Evolutionary conservation across 2,888 invertebrate genomes (phyloP).

Genomic region (Catocala sponsa): DNA sequence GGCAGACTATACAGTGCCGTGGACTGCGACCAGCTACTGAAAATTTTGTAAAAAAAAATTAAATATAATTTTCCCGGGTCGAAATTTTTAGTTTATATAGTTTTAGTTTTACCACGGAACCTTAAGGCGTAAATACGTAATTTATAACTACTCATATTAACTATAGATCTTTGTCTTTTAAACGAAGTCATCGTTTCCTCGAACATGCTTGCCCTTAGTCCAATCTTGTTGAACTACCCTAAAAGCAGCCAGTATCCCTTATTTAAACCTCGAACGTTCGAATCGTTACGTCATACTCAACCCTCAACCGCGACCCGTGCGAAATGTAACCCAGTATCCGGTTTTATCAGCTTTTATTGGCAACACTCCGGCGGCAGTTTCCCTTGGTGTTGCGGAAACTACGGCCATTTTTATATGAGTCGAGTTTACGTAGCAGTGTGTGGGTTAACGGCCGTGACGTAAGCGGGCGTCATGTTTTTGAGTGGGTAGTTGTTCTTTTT

Average conservation of each 20-base stretch:
- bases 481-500: conserved; percentile 6
- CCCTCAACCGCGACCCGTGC: conserved; percentile 32
- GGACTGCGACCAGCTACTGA: too few relatives aligned
- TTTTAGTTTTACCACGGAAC: too few relatives aligned
- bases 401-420: conserved; percentile 50
- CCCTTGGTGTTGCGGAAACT: conserved; percentile 49
- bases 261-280: conserved; percentile 14
- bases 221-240: neutral
- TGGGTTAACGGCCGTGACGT: conserved; percentile 36
- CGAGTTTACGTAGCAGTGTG: conserved; percentile 33
- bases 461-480: conserved; percentile 11
- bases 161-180: too few relatives aligned
- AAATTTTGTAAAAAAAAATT: too few relatives aligned
- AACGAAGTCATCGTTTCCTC: neutral
- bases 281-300: conserved; percentile 30
- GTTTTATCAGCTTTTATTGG: conserved; percentile 59
- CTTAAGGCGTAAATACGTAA: too few relatives aligned
- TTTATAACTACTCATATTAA: too few relatives aligned
- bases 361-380: conserved; percentile 44
- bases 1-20: too few relatives aligned
- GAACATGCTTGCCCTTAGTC: neutral
- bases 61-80: too few relatives aligned
- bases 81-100: too few relatives aligned
- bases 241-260: neutral
- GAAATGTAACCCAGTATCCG: conserved; percentile 49